A percentile compares a stretch with the other conserved stretches of the same genome.
Evolutionary conservation across 2,113 vertebrate species (phyloP).

Genomic region (Austrofundulus limnaeus): DNA sequence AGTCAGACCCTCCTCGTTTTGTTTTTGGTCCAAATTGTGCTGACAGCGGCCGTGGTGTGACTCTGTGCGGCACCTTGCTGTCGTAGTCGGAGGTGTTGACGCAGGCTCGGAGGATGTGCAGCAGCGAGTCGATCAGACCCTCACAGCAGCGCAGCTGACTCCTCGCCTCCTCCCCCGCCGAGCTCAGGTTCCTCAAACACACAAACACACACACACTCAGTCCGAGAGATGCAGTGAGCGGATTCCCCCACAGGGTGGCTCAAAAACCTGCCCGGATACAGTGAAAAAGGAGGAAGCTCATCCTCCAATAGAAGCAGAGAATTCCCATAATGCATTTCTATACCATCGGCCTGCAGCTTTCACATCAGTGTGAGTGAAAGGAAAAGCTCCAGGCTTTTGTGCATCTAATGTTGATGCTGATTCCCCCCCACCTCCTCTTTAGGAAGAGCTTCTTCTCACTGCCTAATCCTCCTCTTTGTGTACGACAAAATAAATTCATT

Average conservation of each 20-base stretch:
- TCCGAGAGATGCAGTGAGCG: conserved; percentile 46
- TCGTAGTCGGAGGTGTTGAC: conserved; percentile 95
- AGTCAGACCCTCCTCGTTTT: too few species aligned
- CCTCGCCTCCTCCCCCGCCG: conserved; percentile 92
- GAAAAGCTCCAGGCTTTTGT: neutral
- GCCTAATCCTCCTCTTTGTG: neutral
- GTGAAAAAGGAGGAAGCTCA: conserved; percentile 17
- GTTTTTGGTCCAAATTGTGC: too few species aligned
- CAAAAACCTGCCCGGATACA: conserved; percentile 71
- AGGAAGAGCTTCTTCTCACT: too few species aligned
- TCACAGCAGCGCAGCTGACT: conserved; percentile 95
- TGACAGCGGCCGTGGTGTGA: neutral
- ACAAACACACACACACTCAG: conserved; percentile 24
- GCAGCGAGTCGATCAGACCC: conserved; percentile 91
- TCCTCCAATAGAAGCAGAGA: conserved; percentile 59
- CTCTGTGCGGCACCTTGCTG: conserved; percentile 86
- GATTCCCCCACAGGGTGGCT: conserved; percentile 63
- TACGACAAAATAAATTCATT: too few species aligned
- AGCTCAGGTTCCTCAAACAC: conserved; percentile 90
- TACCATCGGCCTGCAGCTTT: conserved; percentile 39
- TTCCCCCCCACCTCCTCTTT: too few species aligned
- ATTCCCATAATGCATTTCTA: conserved; percentile 64
- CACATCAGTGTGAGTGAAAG: neutral
- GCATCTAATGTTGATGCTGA: neutral
- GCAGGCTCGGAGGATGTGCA: conserved; percentile 94